phyloP scores from a whole-genome alignment of 2,888 invertebrate species.

The Baccha elongata region DNA sequence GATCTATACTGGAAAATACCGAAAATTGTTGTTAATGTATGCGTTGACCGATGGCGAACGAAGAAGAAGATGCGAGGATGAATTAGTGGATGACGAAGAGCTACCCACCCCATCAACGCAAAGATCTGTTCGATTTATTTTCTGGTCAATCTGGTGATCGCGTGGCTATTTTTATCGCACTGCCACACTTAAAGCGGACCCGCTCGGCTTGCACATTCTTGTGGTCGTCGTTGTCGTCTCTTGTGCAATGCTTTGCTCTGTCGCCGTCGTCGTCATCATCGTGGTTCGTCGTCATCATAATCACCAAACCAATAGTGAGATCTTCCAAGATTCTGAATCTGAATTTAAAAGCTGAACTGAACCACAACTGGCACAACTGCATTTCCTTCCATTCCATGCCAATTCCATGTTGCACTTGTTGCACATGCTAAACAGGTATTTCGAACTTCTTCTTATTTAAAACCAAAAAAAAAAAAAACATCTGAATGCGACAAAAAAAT shows the following conservation, averaged over 20 bases:
- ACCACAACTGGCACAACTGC: constrained; percentile 64
- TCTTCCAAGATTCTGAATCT: constrained; percentile 7
- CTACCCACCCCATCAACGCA: constrained; percentile 1
- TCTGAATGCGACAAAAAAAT: constrained; percentile 43
- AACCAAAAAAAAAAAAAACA: constrained; percentile 46
- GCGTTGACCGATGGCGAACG: constrained; percentile 1
- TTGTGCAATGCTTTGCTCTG: not conserved
- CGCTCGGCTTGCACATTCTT: constrained; percentile 45
- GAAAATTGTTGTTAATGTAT: constrained; percentile 63
- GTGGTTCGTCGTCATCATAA: constrained; percentile 2
- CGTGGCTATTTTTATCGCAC: constrained; percentile 70
- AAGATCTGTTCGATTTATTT: constrained; percentile 49
- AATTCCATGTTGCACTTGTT: constrained; percentile 72
- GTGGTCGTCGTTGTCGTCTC: constrained; percentile 49
- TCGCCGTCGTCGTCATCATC: constrained; percentile 28
- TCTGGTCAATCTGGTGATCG: constrained; percentile 69
- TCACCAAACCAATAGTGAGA: constrained; percentile 8
- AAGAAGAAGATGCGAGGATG: not conserved
- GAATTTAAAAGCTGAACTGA: constrained; percentile 13
- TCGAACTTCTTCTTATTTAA: constrained; percentile 24
- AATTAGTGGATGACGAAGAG: constrained; percentile 2
- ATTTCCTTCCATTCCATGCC: constrained; percentile 60
- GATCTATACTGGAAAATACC: constrained; percentile 60
- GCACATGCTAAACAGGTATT: constrained; percentile 73
- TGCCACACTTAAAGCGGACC: constrained; percentile 49